Percentiles rank a stretch among this genome's conserved stretches.
phyloP scores from a whole-genome alignment of 1,140 invertebrate genomes.

The Aleiodes sp. region DNA sequence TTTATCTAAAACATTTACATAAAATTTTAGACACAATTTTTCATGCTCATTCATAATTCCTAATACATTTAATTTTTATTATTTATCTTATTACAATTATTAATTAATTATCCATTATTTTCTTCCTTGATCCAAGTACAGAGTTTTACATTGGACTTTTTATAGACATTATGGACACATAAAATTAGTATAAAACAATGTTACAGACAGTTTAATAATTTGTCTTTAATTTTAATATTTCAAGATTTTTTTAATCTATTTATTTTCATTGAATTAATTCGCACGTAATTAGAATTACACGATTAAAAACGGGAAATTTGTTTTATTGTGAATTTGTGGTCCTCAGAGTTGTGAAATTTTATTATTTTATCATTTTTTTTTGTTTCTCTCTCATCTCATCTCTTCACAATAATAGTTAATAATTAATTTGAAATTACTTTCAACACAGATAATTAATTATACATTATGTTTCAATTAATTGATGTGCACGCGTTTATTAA shows the following conservation, averaged over 20 bases:
- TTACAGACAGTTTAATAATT: slow-evolving; percentile 15
- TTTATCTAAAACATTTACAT: too few relatives aligned
- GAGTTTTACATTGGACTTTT: background rate
- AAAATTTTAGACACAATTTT: too few relatives aligned
- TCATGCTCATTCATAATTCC: too few relatives aligned
- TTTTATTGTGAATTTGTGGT: slow-evolving; percentile 56
- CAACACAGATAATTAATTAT: slow-evolving; percentile 3
- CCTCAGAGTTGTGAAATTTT: slow-evolving; percentile 50
- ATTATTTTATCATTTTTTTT: slow-evolving; percentile 25
- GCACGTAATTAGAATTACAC: background rate
- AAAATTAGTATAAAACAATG: slow-evolving; percentile 11
- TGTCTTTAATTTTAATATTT: slow-evolving; percentile 19
- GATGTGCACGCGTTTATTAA: background rate
- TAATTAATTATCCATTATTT: too few relatives aligned
- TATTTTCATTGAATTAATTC: background rate
- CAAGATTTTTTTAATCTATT: slow-evolving; percentile 21
- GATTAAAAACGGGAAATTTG: slow-evolving; percentile 15
- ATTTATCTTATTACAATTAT: too few relatives aligned
- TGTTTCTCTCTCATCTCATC: background rate
- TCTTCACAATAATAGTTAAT: background rate
- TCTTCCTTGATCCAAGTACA: too few relatives aligned
- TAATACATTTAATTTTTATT: too few relatives aligned
- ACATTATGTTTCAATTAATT: background rate
- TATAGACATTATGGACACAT: background rate
- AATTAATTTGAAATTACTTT: background rate